Percentiles rank a stretch among this genome's conserved stretches.
These are phyloP conservation scores for Gadopsis bispinosus DNA, from an alignment of 2,797 vertebrate species.

Conservation along the genomic window DNA sequence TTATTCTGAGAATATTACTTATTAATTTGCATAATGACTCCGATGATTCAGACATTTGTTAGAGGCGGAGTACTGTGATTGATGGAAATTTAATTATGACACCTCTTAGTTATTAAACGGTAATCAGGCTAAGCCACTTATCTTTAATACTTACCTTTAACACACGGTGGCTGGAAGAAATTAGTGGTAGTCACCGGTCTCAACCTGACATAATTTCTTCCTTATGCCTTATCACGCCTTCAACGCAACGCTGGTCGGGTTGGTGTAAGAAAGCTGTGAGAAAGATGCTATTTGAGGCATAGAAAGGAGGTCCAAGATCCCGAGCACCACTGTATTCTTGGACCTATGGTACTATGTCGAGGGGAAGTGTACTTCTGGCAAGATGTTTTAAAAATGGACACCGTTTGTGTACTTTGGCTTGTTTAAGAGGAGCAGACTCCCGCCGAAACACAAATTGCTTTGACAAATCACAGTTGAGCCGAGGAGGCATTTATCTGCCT, in stretches of 20 bases:
- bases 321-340: background rate
- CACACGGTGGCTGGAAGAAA: slow-evolving; percentile 67
- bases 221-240: slow-evolving; percentile 50
- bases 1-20: slow-evolving; percentile 84
- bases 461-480: slow-evolving; percentile 47
- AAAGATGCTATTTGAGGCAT: background rate
- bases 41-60: slow-evolving; percentile 82
- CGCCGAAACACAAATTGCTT: slow-evolving; percentile 50
- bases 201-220: slow-evolving; percentile 61
- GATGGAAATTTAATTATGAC: slow-evolving; percentile 87
- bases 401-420: slow-evolving; percentile 37
- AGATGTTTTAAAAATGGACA: slow-evolving; percentile 11
- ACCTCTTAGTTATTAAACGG: slow-evolving; percentile 84
- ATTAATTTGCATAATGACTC: slow-evolving; percentile 87
- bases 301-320: background rate
- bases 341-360: background rate
- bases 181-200: slow-evolving; percentile 69
- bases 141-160: slow-evolving; percentile 84
- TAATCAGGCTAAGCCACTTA: slow-evolving; percentile 85
- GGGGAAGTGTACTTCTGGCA: slow-evolving; percentile 18
- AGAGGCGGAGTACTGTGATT: slow-evolving; percentile 77
- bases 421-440: slow-evolving; percentile 32
- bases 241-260: background rate
- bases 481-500: slow-evolving; percentile 37
- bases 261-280: background rate